These are phyloP conservation scores for Hylyphantes graminicola DNA, from an alignment of 1,140 invertebrate species.

Conservation along the genomic window DNA sequence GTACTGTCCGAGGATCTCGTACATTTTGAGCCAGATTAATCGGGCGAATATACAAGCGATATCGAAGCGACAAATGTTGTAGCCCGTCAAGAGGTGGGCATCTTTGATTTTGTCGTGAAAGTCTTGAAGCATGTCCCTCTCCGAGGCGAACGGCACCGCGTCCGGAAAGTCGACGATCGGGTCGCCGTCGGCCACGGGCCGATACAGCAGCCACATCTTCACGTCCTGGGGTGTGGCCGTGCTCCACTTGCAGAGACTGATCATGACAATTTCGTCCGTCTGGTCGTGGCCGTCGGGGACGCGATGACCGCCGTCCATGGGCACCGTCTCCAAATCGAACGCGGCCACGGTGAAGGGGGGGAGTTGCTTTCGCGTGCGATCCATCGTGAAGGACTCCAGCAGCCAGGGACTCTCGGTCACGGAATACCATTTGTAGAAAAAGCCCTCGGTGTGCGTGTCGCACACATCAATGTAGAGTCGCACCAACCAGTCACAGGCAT, in stretches of 20 bases:
- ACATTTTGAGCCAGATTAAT: not conserved
- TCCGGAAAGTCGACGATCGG: not conserved
- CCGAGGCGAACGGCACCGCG: not conserved
- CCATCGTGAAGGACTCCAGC: not conserved
- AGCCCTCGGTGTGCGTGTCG: not conserved
- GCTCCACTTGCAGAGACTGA: constrained; percentile 13
- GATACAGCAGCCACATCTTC: not conserved
- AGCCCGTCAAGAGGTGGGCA: constrained; percentile 13
- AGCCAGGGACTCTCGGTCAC: not conserved
- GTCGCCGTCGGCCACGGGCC: not conserved
- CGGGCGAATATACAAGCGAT: constrained; percentile 16
- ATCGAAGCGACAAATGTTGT: constrained; percentile 33
- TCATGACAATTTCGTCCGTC: constrained; percentile 27
- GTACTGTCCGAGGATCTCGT: not conserved
- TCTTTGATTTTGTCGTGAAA: not conserved
- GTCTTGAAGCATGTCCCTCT: not conserved
- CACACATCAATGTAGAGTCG: constrained; percentile 1
- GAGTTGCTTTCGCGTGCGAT: not conserved
- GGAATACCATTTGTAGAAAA: constrained; percentile 36
- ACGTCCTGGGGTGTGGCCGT: not conserved
- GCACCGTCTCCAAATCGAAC: constrained; percentile 33
- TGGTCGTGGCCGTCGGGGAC: not conserved
- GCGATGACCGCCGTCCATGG: not conserved
- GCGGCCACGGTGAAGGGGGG: not conserved
- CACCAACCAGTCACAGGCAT: not conserved